Percentiles rank a stretch among this genome's conserved stretches.
phyloP scores from a whole-genome alignment of 2,888 invertebrate genomes.

The Ligdia adustata region DNA sequence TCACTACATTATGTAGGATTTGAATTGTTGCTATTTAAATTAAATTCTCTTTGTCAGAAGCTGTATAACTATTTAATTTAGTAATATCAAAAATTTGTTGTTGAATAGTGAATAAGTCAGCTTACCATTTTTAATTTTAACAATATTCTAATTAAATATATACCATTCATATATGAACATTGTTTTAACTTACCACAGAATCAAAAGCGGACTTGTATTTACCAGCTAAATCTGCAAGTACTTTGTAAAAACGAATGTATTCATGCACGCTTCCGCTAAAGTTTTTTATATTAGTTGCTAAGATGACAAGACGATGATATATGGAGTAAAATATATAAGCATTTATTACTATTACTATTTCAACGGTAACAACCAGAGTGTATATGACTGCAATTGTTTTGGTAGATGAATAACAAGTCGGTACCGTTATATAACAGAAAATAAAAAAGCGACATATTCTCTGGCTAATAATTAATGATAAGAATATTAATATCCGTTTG shows the following conservation, averaged over 20 bases:
- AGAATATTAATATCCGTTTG: neutral
- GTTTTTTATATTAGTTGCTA: neutral
- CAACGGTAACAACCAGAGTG: neutral
- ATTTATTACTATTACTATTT: neutral
- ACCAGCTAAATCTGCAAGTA: neutral
- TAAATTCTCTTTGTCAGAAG: too few species aligned
- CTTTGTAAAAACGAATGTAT: too few species aligned
- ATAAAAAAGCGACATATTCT: neutral
- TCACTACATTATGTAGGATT: too few species aligned
- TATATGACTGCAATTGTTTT: neutral
- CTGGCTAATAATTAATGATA: neutral
- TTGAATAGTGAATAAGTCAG: too few species aligned
- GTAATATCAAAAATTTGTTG: too few species aligned
- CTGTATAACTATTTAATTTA: too few species aligned
- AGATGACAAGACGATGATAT: neutral
- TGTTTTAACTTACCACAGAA: neutral
- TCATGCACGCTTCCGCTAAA: neutral
- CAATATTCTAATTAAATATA: too few species aligned
- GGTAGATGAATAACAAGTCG: neutral
- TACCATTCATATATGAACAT: too few species aligned
- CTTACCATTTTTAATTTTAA: too few species aligned
- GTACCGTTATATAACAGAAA: neutral
- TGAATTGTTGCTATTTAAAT: too few species aligned
- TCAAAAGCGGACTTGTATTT: neutral
- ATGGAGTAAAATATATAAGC: neutral